Evolutionary conservation across 2,888 invertebrate species (phyloP).

Genomic region (Melitaea athalia): DNA sequence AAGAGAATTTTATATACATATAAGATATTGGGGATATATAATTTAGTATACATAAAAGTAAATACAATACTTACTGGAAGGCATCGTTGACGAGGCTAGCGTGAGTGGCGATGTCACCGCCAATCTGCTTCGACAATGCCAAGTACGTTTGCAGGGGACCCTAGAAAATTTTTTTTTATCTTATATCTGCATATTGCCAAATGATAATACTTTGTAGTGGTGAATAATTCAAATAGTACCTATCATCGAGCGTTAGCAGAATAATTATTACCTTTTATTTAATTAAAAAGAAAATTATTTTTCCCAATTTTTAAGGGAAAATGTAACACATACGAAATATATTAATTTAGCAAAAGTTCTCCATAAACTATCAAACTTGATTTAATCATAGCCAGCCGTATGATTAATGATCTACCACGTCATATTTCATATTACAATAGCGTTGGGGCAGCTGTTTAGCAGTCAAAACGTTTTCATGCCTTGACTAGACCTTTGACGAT

Average conservation of each 20-base stretch:
- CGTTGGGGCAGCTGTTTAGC: background rate
- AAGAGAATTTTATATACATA: too few relatives aligned
- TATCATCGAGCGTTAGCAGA: too few relatives aligned
- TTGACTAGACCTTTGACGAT: constrained; percentile 8
- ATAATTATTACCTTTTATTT: too few relatives aligned
- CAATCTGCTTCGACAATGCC: constrained; percentile 89
- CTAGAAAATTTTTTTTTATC: constrained; percentile 52
- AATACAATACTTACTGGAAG: constrained; percentile 85
- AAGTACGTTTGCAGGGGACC: constrained; percentile 90
- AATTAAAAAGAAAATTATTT: too few relatives aligned
- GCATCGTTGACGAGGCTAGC: constrained; percentile 90
- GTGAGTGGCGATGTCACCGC: constrained; percentile 92
- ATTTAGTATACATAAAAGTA: constrained; percentile 36
- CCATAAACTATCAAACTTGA: constrained; percentile 8
- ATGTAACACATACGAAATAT: background rate
- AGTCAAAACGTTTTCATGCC: background rate
- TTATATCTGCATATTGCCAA: background rate
- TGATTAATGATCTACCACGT: constrained; percentile 17
- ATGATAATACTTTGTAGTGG: too few relatives aligned
- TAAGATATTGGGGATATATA: constrained; percentile 7
- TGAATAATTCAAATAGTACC: too few relatives aligned
- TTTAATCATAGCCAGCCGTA: constrained; percentile 10
- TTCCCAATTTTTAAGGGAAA: background rate
- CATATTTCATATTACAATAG: constrained; percentile 5
- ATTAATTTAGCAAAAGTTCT: background rate